These are phyloP conservation scores for Muscidifurax raptorellus DNA, from an alignment of 1,140 invertebrate genomes.

Conservation along the genomic window DNA sequence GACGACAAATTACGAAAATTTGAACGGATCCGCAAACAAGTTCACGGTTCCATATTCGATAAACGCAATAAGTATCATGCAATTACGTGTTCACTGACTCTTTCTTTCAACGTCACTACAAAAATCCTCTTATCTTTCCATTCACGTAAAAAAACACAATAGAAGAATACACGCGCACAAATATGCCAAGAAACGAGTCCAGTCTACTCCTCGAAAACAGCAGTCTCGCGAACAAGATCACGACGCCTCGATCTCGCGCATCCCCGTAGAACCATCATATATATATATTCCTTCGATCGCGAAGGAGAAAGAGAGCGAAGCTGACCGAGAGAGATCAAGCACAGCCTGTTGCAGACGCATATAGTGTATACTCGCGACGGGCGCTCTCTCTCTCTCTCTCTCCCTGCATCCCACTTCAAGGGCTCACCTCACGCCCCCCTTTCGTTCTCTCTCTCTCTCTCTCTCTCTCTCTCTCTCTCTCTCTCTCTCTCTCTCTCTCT, in stretches of 20 bases:
- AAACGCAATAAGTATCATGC: background rate
- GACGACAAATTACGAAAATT: background rate
- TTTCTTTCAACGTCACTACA: background rate
- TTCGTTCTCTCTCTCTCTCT: slow-evolving; percentile 43
- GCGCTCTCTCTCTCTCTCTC: slow-evolving; percentile 14
- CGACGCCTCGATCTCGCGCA: background rate
- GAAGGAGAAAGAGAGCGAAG: background rate
- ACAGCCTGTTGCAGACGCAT: background rate
- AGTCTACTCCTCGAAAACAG: slow-evolving; percentile 11
- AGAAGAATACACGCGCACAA: background rate
- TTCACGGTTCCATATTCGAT: background rate
- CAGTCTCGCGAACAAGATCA: slow-evolving; percentile 25
- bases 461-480: background rate
- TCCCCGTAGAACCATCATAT: background rate
- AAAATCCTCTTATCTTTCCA: background rate
- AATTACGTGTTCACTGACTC: background rate
- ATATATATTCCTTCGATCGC: slow-evolving; percentile 35
- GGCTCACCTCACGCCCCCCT: background rate
- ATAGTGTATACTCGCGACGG: background rate
- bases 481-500: slow-evolving; percentile 43
- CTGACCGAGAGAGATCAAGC: background rate
- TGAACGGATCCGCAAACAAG: background rate
- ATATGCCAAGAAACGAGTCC: background rate
- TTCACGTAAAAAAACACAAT: background rate
- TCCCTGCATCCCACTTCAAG: background rate